These are phyloP conservation scores for Holacanthella duospinosa DNA, from an alignment of 2,888 invertebrate species.

Conservation along the genomic window DNA sequence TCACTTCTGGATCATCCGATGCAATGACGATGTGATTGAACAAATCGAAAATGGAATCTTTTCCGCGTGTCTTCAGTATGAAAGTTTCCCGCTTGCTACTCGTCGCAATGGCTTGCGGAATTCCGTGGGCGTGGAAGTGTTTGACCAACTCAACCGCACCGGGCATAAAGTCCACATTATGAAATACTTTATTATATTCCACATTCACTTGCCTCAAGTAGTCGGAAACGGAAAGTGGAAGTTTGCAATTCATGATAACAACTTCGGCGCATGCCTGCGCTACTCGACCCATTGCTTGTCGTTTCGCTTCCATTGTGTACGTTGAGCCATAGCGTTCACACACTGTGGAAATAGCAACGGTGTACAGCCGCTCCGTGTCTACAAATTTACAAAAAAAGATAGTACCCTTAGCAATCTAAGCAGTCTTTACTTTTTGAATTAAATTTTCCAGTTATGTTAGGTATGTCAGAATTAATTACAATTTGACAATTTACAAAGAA, in stretches of 20 bases:
- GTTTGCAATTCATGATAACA: constrained; percentile 39
- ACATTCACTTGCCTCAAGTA: constrained; percentile 41
- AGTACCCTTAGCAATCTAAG: too few relatives aligned
- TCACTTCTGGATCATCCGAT: constrained; percentile 72
- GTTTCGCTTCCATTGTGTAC: constrained; percentile 47
- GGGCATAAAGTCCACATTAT: constrained; percentile 43
- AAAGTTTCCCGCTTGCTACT: constrained; percentile 66
- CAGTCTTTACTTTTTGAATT: too few relatives aligned
- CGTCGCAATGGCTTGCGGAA: constrained; percentile 80
- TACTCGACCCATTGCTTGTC: constrained; percentile 39
- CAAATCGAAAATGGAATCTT: constrained; percentile 55
- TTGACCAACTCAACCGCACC: constrained; percentile 52
- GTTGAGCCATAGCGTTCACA: constrained; percentile 41
- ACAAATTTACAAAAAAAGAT: too few relatives aligned
- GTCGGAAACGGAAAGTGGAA: constrained; percentile 43
- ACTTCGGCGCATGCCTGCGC: constrained; percentile 39
- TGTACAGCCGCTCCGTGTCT: constrained; percentile 45
- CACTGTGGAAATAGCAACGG: constrained; percentile 39
- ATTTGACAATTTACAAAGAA: too few relatives aligned
- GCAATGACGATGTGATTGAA: constrained; percentile 72
- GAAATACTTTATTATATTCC: constrained; percentile 42
- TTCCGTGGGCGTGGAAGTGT: constrained; percentile 59
- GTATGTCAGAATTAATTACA: too few relatives aligned
- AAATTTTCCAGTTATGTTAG: too few relatives aligned
- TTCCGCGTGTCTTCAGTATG: constrained; percentile 55